These are phyloP conservation scores for Ecliptopera silaceata DNA, from an alignment of 2,888 invertebrate species.

Conservation along the genomic window DNA sequence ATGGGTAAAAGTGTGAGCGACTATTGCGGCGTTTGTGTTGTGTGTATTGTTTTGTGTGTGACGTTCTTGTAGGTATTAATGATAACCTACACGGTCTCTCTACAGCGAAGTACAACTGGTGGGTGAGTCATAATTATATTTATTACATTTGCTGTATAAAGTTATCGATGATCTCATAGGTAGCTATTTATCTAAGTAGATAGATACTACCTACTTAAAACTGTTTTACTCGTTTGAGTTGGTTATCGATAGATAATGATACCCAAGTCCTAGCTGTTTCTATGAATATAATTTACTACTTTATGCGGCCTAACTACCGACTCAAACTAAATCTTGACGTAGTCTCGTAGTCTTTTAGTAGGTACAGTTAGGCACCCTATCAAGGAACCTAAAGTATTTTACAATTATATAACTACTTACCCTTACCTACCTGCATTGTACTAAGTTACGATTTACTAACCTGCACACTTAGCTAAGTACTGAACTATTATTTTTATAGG, in stretches of 20 bases:
- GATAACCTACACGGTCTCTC: constrained; percentile 79
- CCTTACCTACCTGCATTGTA: too few species aligned
- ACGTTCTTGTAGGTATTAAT: constrained; percentile 67
- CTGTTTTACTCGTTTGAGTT: constrained; percentile 44
- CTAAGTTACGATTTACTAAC: too few species aligned
- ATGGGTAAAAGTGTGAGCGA: constrained; percentile 44
- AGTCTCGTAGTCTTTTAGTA: too few species aligned
- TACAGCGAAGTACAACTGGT: constrained; percentile 65
- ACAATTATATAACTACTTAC: too few species aligned
- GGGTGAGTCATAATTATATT: constrained; percentile 84
- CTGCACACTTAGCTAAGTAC: too few species aligned
- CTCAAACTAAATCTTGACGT: too few species aligned
- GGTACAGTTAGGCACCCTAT: too few species aligned
- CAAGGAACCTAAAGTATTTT: too few species aligned
- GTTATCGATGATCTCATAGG: constrained; percentile 79
- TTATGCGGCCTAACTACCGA: not conserved
- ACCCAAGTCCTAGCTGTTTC: not conserved
- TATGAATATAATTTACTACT: too few species aligned
- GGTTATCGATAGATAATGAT: not conserved
- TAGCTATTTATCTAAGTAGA: not conserved
- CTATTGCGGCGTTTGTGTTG: constrained; percentile 47
- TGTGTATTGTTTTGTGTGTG: constrained; percentile 64
- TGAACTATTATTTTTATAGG: too few species aligned
- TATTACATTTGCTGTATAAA: constrained; percentile 76
- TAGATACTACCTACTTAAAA: constrained; percentile 45